Evolutionary conservation across 2,797 vertebrate species (phyloP).

Genomic region (Gouania willdenowi): DNA sequence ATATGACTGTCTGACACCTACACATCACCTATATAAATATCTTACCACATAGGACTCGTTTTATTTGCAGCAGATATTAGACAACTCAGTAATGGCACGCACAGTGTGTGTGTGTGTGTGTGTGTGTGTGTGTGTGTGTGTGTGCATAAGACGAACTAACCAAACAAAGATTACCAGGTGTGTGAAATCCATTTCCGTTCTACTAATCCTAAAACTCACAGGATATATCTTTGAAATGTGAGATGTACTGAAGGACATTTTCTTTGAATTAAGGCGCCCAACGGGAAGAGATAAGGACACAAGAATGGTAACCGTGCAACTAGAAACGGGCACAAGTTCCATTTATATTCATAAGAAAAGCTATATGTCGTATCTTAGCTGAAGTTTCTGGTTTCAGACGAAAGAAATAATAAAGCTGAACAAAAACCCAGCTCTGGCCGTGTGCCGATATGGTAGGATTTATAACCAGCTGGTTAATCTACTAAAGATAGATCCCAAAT

Average conservation of each 20-base stretch:
- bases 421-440: conserved; percentile 31
- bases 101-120: no score
- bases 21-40: not conserved
- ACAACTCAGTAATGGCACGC: no score
- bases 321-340: conserved; percentile 15
- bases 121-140: no score
- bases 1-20: not conserved
- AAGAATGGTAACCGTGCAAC: conserved; percentile 48
- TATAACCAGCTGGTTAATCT: conserved; percentile 40
- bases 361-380: conserved; percentile 13
- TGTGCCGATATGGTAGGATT: conserved; percentile 28
- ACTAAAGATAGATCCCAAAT: conserved; percentile 35
- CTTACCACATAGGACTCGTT: not conserved
- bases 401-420: conserved; percentile 32
- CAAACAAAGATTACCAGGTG: no score
- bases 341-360: conserved; percentile 29
- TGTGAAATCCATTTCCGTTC: no score
- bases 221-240: conserved; percentile 9
- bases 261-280: conserved; percentile 35
- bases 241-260: conserved; percentile 44
- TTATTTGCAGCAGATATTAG: not conserved
- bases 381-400: conserved; percentile 20
- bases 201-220: no score
- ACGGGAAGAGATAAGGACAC: conserved; percentile 41
- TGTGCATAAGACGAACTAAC: no score